Evolutionary conservation across 2,797 vertebrate species (phyloP), one percentile per base, ranked within the genome.

Genomic region (Pseudotriccus pelzelni): DNA sequence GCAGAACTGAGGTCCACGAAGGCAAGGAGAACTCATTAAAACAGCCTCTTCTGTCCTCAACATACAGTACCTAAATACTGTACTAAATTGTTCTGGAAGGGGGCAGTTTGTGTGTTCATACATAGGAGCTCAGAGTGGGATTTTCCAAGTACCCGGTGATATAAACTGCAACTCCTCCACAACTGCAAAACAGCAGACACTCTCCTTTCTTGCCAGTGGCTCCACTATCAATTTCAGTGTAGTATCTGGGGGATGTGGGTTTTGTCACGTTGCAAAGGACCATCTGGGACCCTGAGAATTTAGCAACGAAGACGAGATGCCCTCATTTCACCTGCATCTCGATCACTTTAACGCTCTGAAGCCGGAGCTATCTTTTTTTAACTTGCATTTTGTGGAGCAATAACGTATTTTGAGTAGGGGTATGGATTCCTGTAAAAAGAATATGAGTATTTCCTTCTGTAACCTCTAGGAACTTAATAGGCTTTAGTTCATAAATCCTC

Each of bases 1-100:
- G 10, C 2, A 70, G 64, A 44, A 11, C 39, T 64, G 66, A 66
- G 8, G 8, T 70, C 43, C 14, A 17, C 0, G 0, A 3, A 21
- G 27, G 13, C 18, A 74, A 67, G 18, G 22, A 59, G 4, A 44
- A 79, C 5, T 59, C 16, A 19, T 10, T 11, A 30, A 52, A 47
- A 73, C 80, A 22, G 34, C 18, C 0, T 55, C 36, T 70, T 62
- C 47, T 59, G 70, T 75, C 32, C 59, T 86, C 25, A 18, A 36
- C 25, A 6, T 52, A 11, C 23, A 56, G 12, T 28, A 32, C 18
- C 19, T 72, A 32, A 74, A 30, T 39, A 47, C 12, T 15, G 13
- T 12, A 46, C 4, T 55, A 34, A 76, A 67, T n/a, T 60, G 19
- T 36, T 72, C 46, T 14, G 1, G 22, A 62, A 73, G 15, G 22